These are phyloP conservation scores for Pangasianodon hypophthalmus DNA, from an alignment of 2,113 vertebrate genomes.

Conservation along the genomic window DNA sequence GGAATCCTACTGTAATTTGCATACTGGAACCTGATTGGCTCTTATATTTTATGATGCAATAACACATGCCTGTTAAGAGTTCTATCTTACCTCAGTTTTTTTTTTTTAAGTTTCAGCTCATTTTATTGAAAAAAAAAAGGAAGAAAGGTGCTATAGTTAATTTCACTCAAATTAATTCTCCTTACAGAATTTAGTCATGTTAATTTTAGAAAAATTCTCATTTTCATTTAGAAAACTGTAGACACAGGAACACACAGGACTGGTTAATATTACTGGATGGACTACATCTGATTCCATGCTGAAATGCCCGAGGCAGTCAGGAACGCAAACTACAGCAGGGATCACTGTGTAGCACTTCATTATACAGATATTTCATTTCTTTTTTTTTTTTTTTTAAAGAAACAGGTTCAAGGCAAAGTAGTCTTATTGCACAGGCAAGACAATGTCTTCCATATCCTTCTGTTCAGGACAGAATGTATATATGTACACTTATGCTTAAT, in stretches of 20 bases:
- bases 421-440: slow-evolving; percentile 21
- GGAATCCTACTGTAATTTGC: not conserved
- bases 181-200: not conserved
- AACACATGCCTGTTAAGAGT: not conserved
- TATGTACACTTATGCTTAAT: not conserved
- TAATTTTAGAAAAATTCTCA: not conserved
- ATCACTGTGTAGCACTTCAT: not conserved
- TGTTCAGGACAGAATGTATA: not conserved
- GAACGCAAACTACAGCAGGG: not conserved
- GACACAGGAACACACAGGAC: not conserved
- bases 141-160: slow-evolving; percentile 10
- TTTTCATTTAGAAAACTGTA: not conserved
- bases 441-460: not conserved
- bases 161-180: not conserved
- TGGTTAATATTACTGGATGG: not conserved
- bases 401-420: slow-evolving; percentile 19
- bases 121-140: not conserved
- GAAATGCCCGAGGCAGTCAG: not conserved
- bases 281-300: not conserved
- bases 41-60: not conserved
- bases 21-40: slow-evolving; percentile 10
- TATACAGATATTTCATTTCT: not conserved
- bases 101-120: slow-evolving; percentile 30
- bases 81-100: not conserved
- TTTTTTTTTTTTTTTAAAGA: too few species aligned